Evolutionary conservation across 2,113 vertebrate genomes (phyloP).

Genomic region (Lichenostomus cassidix): DNA sequence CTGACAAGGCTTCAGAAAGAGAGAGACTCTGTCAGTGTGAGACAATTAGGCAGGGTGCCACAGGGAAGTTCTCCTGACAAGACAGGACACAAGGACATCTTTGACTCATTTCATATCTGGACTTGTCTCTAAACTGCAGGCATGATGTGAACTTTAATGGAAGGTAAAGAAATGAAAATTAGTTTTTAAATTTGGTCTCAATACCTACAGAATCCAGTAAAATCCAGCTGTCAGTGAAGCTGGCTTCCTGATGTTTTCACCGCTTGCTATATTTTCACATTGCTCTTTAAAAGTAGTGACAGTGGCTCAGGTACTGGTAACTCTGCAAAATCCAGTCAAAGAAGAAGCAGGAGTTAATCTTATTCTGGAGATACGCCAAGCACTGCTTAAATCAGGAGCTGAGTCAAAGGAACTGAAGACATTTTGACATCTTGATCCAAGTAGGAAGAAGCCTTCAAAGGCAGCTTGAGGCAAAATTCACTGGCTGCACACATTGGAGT

Average conservation of each 20-base stretch:
- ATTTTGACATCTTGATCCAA: slow-evolving; percentile 69
- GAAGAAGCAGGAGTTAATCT: slow-evolving; percentile 37
- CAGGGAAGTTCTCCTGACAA: neutral
- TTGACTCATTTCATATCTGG: neutral
- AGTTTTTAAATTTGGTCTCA: neutral
- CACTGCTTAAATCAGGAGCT: slow-evolving; percentile 24
- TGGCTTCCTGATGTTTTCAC: neutral
- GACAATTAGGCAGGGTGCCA: neutral
- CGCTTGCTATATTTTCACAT: neutral
- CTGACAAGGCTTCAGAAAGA: neutral
- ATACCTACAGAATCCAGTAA: neutral
- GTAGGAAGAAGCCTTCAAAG: slow-evolving; percentile 63
- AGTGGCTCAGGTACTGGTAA: neutral
- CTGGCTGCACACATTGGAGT: slow-evolving; percentile 47
- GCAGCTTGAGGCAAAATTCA: slow-evolving; percentile 47
- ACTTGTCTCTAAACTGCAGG: neutral
- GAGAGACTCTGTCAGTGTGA: neutral
- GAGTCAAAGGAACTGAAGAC: slow-evolving; percentile 53
- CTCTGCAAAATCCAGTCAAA: neutral
- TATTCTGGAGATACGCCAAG: slow-evolving; percentile 32
- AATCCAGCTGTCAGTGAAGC: neutral
- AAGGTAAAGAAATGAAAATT: neutral
- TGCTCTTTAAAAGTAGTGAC: neutral
- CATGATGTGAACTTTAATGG: neutral
- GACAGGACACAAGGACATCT: neutral